A percentile compares a stretch with the other conserved stretches of the same genome.
Conservation (phyloP, 2,113 vertebrate species). For the Seriola dumerili region DNA sequence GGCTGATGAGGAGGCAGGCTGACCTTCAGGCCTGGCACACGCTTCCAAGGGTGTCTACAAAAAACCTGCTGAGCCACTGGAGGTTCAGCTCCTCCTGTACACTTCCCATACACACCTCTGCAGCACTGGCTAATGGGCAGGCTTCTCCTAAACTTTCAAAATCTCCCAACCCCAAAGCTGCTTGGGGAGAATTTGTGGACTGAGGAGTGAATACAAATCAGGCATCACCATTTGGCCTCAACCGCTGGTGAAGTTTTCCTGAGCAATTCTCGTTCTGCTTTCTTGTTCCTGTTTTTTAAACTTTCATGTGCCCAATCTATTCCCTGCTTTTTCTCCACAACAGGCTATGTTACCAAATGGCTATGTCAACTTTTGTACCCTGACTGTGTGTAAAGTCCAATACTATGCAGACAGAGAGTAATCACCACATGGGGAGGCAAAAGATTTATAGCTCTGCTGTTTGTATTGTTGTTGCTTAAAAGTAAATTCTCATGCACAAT, state of each 20-base stretch:
- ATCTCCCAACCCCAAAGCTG: conserved; percentile 65
- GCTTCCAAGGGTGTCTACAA: conserved; percentile 73
- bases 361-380: conserved; percentile 64
- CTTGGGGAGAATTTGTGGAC: conserved; percentile 53
- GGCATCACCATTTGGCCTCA: conserved; percentile 53
- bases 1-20: conserved; percentile 78
- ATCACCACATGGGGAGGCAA: conserved; percentile 50
- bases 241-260: conserved; percentile 54
- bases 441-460: conserved; percentile 70
- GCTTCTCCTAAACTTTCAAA: conserved; percentile 70
- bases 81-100: conserved; percentile 57
- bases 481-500: conserved; percentile 80
- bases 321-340: conserved; percentile 40
- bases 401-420: conserved; percentile 69
- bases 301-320: conserved; percentile 50
- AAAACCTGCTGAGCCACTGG: conserved; percentile 72
- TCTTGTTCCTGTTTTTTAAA: conserved; percentile 49
- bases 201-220: conserved; percentile 75
- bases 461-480: conserved; percentile 78
- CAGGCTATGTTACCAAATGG: conserved; percentile 67
- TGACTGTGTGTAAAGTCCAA: conserved; percentile 61
- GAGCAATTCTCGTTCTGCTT: conserved; percentile 35
- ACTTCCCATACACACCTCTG: conserved; percentile 51
- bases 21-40: conserved; percentile 84
- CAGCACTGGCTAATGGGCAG: conserved; percentile 57